Conservation (phyloP, 1,140 invertebrate species). For the Drosophila tropicalis region DNA sequence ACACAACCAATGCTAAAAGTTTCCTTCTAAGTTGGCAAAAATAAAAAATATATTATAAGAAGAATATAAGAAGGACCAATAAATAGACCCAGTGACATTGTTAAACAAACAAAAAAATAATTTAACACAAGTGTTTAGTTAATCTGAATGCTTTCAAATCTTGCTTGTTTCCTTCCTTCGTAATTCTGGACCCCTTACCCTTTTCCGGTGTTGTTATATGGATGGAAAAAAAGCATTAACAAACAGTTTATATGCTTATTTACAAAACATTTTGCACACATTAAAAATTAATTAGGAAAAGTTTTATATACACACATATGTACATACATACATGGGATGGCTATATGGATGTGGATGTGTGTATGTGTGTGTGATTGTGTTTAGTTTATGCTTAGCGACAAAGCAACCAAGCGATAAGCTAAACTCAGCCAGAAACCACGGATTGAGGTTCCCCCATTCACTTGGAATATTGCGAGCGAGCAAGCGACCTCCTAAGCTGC, state of each 20-base stretch:
- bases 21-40: no score
- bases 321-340: not conserved
- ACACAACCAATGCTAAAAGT: no score
- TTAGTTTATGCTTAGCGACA: slow-evolving; percentile 75
- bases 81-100: no score
- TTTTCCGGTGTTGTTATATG: not conserved
- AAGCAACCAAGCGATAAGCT: slow-evolving; percentile 23
- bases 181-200: no score
- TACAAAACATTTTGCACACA: slow-evolving; percentile 71
- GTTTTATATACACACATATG: slow-evolving; percentile 42
- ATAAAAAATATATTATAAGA: no score
- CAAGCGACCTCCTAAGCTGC: slow-evolving; percentile 45
- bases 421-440: slow-evolving; percentile 31
- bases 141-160: not conserved
- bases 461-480: slow-evolving; percentile 31
- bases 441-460: slow-evolving; percentile 51
- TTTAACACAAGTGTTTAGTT: not conserved
- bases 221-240: slow-evolving; percentile 19
- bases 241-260: slow-evolving; percentile 48
- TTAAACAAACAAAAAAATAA: no score
- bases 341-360: not conserved
- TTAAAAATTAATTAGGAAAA: slow-evolving; percentile 81
- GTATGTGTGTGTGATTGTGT: slow-evolving; percentile 26
- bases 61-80: no score
- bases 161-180: not conserved